These are phyloP conservation scores for Limosa lapponica DNA, from an alignment of 2,797 vertebrate species.

Conservation along the genomic window DNA sequence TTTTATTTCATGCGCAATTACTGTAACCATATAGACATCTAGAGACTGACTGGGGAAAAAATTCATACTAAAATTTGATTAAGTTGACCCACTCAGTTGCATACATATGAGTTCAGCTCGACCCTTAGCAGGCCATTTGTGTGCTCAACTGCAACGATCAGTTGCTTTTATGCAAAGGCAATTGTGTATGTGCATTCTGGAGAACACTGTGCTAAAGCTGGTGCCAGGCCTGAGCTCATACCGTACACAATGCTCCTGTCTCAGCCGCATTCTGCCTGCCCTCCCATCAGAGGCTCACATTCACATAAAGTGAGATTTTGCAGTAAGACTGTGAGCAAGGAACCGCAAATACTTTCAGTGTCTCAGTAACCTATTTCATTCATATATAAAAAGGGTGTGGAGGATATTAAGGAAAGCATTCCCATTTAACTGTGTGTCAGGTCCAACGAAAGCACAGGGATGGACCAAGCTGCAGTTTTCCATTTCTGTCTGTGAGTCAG, in stretches of 20 bases:
- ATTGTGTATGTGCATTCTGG: neutral
- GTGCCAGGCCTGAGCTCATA: conserved; percentile 28
- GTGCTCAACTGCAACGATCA: neutral
- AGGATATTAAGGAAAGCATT: neutral
- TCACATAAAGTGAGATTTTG: neutral
- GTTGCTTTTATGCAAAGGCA: neutral
- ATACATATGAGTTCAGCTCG: neutral
- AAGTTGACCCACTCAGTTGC: neutral
- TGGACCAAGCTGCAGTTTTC: conserved; percentile 21
- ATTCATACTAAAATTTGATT: neutral
- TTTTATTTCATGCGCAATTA: neutral
- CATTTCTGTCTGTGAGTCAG: conserved; percentile 56
- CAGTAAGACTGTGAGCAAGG: neutral
- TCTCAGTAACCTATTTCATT: neutral
- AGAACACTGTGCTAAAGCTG: neutral
- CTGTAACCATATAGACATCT: neutral
- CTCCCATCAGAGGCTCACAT: neutral
- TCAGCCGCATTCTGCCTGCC: neutral
- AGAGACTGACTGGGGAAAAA: neutral
- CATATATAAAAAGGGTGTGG: neutral
- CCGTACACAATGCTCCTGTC: neutral
- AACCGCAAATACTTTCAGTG: neutral
- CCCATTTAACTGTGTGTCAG: neutral
- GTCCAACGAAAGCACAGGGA: neutral
- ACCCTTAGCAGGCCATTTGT: neutral